phyloP scores from a whole-genome alignment of 1,140 invertebrate species.

The Drosophila aff. region DNA sequence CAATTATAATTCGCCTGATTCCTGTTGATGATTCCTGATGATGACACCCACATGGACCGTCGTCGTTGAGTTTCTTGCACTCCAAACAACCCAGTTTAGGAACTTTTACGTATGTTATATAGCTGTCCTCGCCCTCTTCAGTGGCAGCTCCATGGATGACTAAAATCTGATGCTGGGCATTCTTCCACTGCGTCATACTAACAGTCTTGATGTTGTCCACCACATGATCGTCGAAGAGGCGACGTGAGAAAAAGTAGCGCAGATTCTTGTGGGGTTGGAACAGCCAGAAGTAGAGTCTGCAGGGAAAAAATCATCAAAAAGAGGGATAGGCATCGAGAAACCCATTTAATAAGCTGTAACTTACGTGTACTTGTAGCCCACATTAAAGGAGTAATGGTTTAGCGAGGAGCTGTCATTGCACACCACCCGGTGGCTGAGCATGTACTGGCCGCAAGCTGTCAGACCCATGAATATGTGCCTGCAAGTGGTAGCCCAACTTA shows the following conservation, averaged over 20 bases:
- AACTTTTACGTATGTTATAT: constrained; percentile 84
- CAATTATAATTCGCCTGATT: background rate
- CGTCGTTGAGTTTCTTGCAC: constrained; percentile 81
- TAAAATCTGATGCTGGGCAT: constrained; percentile 86
- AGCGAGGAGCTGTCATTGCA: constrained; percentile 85
- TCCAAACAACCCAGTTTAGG: constrained; percentile 84
- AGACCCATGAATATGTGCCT: constrained; percentile 96
- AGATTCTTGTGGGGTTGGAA: constrained; percentile 81
- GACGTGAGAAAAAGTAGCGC: constrained; percentile 81
- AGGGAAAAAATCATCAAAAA: background rate
- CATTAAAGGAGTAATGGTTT: constrained; percentile 81
- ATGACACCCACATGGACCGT: constrained; percentile 68
- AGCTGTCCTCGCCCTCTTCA: constrained; percentile 83
- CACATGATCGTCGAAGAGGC: constrained; percentile 87
- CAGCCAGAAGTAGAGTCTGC: constrained; percentile 81
- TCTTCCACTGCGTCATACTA: constrained; percentile 87
- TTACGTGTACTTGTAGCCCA: constrained; percentile 83
- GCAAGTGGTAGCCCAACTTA: constrained; percentile 44
- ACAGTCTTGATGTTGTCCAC: constrained; percentile 87
- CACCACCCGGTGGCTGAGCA: constrained; percentile 93
- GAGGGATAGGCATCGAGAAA: background rate
- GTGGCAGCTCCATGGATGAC: constrained; percentile 86
- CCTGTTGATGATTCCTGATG: background rate
- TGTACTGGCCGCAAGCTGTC: constrained; percentile 95
- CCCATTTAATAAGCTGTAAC: background rate